Evolutionary conservation across 1,140 invertebrate species (phyloP), one percentile per base, ranked within the genome.

Genomic region (Hylyphantes graminicola): DNA sequence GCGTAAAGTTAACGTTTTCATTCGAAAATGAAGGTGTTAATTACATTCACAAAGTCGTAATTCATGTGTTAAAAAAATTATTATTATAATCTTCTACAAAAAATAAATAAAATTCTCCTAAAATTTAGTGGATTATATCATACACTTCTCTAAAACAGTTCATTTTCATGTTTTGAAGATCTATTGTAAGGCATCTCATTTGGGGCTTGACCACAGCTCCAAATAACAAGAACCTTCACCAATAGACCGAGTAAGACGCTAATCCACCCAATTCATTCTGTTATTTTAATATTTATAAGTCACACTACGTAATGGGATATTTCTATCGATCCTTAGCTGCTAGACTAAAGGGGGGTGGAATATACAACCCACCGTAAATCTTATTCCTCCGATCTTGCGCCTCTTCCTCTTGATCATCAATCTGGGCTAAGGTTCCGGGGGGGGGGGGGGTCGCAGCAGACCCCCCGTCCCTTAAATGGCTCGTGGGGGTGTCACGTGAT

Each of bases 281-380:
- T 15, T 70, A 51, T 55, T 81, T 81, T 61, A 81, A 81, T 81
- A 81, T 81, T 72, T 81, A 81, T 81, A 73, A 81, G 78, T 72
- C 61, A 54, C 35, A 35, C 12, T 51, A 59, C 15, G 59, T 12
- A 65, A 8, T 51, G 11, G 51, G n/a, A 11, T 12, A 54, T 12
- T 5, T 10, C 3, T 61, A 76, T 76, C 53, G 57, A 70, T 59
- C 73, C 48, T 53, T 19, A 19, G 54, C 61, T 54, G 54, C 21
- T 50, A 63, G 73, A 13, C 6, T 65, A 74, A 21, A 67, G 54
- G 78, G 67, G 78, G 78, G 57, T 10, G 64, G 15, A 7, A n/a
- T 12, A 59, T 13, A 59, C 12, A 59, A 9, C 13, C 64, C 17
- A 11, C 67, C 57, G 53, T 63, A 81, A 81, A 72, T 81, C 78